Evolutionary conservation across 1,140 invertebrate species (phyloP).

Genomic region (Drosophila nannoptera): DNA sequence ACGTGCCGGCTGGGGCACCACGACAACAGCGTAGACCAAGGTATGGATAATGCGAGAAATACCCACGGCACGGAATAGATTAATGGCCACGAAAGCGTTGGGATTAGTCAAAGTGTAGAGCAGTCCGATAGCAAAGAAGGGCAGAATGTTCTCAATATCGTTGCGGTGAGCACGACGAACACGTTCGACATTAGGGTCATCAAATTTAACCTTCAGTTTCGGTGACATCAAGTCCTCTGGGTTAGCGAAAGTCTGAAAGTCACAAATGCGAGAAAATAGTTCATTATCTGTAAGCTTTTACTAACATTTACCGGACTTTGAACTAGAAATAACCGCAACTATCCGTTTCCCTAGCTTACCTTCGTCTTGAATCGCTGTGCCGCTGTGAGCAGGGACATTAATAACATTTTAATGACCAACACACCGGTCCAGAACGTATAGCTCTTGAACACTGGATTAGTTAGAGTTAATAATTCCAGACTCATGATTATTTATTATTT

Average conservation of each 20-base stretch:
- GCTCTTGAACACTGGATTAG: slow-evolving; percentile 80
- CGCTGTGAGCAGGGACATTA: slow-evolving; percentile 81
- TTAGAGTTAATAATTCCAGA: slow-evolving; percentile 61
- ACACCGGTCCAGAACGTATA: slow-evolving; percentile 82
- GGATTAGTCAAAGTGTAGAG: slow-evolving; percentile 83
- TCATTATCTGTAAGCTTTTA: slow-evolving; percentile 19
- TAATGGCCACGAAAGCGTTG: slow-evolving; percentile 79
- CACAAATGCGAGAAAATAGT: background rate
- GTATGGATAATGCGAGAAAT: slow-evolving; percentile 82
- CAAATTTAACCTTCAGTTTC: slow-evolving; percentile 79
- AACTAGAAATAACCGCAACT: slow-evolving; percentile 5
- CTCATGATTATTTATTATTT: slow-evolving; percentile 43
- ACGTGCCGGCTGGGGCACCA: slow-evolving; percentile 82
- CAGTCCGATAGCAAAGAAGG: slow-evolving; percentile 82
- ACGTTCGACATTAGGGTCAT: slow-evolving; percentile 82
- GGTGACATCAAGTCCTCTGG: slow-evolving; percentile 80
- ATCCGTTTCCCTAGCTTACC: slow-evolving; percentile 76
- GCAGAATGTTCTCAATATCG: slow-evolving; percentile 85
- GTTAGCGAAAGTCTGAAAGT: slow-evolving; percentile 82
- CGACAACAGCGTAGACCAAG: slow-evolving; percentile 81
- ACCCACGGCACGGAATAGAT: slow-evolving; percentile 83
- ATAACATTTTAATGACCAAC: slow-evolving; percentile 82
- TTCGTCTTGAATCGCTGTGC: slow-evolving; percentile 81
- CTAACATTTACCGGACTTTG: slow-evolving; percentile 31
- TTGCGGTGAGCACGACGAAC: slow-evolving; percentile 84